Evolutionary conservation across 1,140 invertebrate genomes (phyloP).

Genomic region (Phthorimaea operculella): DNA sequence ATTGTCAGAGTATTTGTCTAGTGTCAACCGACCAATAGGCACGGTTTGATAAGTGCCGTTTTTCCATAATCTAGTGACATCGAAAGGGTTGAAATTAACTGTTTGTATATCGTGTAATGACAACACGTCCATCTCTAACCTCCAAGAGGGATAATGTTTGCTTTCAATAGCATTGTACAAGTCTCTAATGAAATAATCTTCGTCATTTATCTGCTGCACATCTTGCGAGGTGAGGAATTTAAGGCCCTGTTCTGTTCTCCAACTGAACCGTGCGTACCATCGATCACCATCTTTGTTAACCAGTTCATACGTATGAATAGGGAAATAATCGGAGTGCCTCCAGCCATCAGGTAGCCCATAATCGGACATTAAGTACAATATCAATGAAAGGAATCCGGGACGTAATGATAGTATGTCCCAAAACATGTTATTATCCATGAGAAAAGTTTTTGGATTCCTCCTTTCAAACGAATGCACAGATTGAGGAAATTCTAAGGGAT

Average conservation of each 20-base stretch:
- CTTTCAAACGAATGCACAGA: constrained; percentile 71
- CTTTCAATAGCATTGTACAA: constrained; percentile 77
- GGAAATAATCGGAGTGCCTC: constrained; percentile 74
- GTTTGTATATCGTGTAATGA: constrained; percentile 54
- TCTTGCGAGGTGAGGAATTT: constrained; percentile 69
- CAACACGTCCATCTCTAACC: constrained; percentile 67
- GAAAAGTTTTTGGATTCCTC: constrained; percentile 74
- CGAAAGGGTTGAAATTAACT: constrained; percentile 70
- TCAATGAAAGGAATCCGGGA: constrained; percentile 83
- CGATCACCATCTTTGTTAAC: constrained; percentile 70
- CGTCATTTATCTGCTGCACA: constrained; percentile 71
- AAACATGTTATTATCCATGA: constrained; percentile 81
- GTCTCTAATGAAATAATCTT: constrained; percentile 76
- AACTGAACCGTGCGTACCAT: constrained; percentile 80
- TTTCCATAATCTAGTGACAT: constrained; percentile 80
- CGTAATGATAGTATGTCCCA: constrained; percentile 89
- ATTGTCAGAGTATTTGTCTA: constrained; percentile 82
- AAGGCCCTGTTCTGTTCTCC: constrained; percentile 76
- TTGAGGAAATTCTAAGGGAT: constrained; percentile 72
- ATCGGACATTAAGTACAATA: constrained; percentile 85
- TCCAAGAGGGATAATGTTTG: constrained; percentile 62
- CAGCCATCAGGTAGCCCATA: constrained; percentile 89
- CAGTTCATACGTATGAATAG: constrained; percentile 77
- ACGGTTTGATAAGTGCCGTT: constrained; percentile 83
- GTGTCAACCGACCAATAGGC: constrained; percentile 81